These are phyloP conservation scores for Xiphydria camelus DNA, from an alignment of 2,888 invertebrate species.

Conservation along the genomic window DNA sequence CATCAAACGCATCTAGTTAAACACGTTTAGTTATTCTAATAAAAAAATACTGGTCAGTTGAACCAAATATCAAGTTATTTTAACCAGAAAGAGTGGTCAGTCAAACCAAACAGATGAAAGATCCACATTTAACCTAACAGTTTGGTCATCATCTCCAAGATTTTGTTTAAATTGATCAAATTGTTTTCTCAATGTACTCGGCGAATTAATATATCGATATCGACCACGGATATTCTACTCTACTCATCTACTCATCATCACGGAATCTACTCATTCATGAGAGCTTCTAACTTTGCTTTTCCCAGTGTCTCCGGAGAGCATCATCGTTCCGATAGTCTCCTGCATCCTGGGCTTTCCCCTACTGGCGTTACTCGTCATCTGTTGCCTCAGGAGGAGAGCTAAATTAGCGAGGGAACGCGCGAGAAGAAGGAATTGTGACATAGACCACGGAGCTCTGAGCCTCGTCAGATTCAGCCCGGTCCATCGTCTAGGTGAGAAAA, in stretches of 20 bases:
- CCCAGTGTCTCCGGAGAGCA: conserved; percentile 82
- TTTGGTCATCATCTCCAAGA: too few species aligned
- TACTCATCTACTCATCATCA: not conserved
- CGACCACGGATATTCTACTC: not conserved
- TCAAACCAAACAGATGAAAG: too few species aligned
- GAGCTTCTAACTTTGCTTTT: too few species aligned
- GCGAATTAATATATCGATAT: not conserved
- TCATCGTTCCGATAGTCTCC: conserved; percentile 85
- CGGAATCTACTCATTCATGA: too few species aligned
- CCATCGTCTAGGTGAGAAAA: conserved; percentile 70
- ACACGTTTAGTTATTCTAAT: too few species aligned
- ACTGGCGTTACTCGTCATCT: conserved; percentile 82
- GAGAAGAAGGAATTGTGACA: conserved; percentile 76
- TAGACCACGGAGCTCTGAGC: conserved; percentile 81
- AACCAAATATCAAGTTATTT: too few species aligned
- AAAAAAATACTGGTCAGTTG: too few species aligned
- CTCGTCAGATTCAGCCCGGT: conserved; percentile 77
- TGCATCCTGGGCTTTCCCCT: conserved; percentile 89
- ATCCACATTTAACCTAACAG: too few species aligned
- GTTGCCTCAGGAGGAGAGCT: conserved; percentile 80
- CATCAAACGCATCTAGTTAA: too few species aligned
- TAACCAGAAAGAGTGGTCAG: too few species aligned
- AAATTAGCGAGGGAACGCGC: conserved; percentile 84
- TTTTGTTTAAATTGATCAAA: too few species aligned
- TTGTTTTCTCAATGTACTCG: not conserved